phyloP scores from a whole-genome alignment of 2,797 vertebrate species.

The Phataginus tricuspis region DNA sequence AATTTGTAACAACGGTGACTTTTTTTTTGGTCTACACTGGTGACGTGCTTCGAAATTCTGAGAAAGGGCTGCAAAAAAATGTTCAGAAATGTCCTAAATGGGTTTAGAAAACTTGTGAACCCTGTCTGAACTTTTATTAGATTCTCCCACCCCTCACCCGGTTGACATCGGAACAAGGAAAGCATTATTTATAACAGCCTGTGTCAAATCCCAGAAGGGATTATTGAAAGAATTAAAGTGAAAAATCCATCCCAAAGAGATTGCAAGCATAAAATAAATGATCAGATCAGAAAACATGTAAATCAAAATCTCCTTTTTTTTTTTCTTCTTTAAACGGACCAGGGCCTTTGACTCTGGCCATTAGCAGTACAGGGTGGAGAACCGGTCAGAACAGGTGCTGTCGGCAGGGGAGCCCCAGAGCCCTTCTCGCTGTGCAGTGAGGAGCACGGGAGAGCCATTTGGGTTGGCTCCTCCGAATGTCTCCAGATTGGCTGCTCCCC shows the following conservation, averaged over 20 bases:
- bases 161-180: constrained; percentile 75
- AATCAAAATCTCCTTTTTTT: constrained; percentile 54
- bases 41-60: constrained; percentile 27
- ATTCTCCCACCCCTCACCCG: constrained; percentile 67
- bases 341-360: not conserved
- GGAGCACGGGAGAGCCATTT: accelerated
- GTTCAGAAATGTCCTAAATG: constrained; percentile 18
- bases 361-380: not conserved
- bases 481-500: not conserved
- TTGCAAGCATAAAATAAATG: constrained; percentile 71
- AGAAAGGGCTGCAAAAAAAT: constrained; percentile 60
- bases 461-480: not conserved
- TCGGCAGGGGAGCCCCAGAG: not conserved
- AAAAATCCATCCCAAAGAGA: constrained; percentile 65
- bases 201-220: constrained; percentile 50
- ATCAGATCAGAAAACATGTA: constrained; percentile 69
- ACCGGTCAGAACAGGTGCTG: too few species aligned
- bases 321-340: constrained; percentile 24
- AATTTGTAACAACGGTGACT: constrained; percentile 48
- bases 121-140: constrained; percentile 72
- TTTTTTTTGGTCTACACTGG: constrained; percentile 17
- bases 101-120: constrained; percentile 74
- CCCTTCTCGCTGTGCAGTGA: not conserved
- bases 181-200: constrained; percentile 75
- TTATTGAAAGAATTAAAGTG: constrained; percentile 71